phyloP scores from a whole-genome alignment of 2,888 invertebrate genomes.

The Platycheirus rosarum region DNA sequence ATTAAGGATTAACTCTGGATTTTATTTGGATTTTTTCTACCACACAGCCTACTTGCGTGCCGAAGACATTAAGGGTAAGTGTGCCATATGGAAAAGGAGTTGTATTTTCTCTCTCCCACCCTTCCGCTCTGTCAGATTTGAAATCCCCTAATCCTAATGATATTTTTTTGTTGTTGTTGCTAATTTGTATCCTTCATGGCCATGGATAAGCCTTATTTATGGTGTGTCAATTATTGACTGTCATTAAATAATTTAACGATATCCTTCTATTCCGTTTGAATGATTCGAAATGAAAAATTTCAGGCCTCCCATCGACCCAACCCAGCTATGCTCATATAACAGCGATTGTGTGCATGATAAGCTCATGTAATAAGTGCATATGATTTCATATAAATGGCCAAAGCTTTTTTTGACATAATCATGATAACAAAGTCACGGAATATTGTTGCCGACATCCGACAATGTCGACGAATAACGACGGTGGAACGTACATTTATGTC shows the following conservation, averaged over 20 bases:
- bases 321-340: background rate
- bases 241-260: conserved; percentile 47
- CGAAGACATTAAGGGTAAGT: conserved; percentile 47
- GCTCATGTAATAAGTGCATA: conserved; percentile 17
- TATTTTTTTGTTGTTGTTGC: conserved; percentile 25
- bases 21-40: conserved; percentile 46
- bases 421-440: conserved; percentile 4
- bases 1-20: conserved; percentile 56
- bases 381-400: background rate
- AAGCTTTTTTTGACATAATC: conserved; percentile 38
- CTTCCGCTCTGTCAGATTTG: background rate
- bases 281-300: conserved; percentile 40
- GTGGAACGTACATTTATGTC: conserved; percentile 2
- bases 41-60: background rate
- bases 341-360: conserved; percentile 32
- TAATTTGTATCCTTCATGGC: conserved; percentile 26
- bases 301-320: background rate
- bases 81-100: background rate
- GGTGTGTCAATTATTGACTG: conserved; percentile 39
- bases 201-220: conserved; percentile 34
- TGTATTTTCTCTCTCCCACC: background rate
- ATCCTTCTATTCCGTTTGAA: conserved; percentile 12
- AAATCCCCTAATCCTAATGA: conserved; percentile 12
- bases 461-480: background rate
- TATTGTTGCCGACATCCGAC: background rate